Percentiles rank a stretch among this genome's conserved stretches.
Conservation (phyloP, 2,113 vertebrate species). For the Polyodon spathula region DNA sequence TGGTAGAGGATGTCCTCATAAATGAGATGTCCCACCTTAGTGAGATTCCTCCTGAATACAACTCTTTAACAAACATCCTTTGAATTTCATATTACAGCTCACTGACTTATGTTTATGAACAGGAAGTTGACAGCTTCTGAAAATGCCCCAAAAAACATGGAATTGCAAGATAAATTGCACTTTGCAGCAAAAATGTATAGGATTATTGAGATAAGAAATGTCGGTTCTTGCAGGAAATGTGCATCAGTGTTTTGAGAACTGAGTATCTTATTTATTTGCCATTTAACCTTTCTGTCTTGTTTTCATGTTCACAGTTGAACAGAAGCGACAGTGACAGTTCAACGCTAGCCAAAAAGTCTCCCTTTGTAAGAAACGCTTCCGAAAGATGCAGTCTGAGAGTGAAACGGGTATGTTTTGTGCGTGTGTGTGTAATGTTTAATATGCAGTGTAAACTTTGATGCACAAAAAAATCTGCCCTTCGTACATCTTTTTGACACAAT, state of each 20-base stretch:
- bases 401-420: constrained; percentile 56
- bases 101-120: background rate
- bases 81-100: background rate
- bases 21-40: background rate
- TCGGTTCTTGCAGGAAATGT: no score
- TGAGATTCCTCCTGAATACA: background rate
- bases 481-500: background rate
- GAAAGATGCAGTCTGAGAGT: constrained; percentile 65
- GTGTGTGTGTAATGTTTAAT: background rate
- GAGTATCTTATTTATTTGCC: background rate
- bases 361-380: constrained; percentile 66
- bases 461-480: no score
- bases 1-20: background rate
- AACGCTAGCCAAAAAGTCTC: constrained; percentile 64
- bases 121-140: background rate
- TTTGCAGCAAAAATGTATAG: no score
- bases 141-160: no score
- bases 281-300: background rate
- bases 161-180: no score
- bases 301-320: constrained; percentile 52
- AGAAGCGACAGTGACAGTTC: constrained; percentile 78
- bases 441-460: background rate
- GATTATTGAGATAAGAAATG: no score
- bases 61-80: background rate
- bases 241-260: no score